These are phyloP conservation scores for Parthenolecanium corni DNA, from an alignment of 2,888 invertebrate genomes.

Conservation along the genomic window DNA sequence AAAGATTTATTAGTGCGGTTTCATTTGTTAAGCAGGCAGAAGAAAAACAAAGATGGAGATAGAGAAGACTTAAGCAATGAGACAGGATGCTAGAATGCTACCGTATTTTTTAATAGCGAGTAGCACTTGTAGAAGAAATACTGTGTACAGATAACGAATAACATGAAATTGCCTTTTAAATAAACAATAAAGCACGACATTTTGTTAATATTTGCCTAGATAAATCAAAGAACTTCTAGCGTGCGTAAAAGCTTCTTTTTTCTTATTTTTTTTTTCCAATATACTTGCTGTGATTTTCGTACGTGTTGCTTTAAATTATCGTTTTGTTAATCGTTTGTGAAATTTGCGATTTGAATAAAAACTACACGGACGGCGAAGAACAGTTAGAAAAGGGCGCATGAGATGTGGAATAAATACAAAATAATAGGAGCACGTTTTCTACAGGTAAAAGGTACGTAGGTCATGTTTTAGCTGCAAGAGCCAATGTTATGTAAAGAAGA, in stretches of 20 bases:
- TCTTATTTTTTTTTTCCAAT: too few species aligned
- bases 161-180: constrained; percentile 26
- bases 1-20: constrained; percentile 25
- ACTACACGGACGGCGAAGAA: too few species aligned
- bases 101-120: constrained; percentile 24
- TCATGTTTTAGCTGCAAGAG: too few species aligned
- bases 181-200: constrained; percentile 26
- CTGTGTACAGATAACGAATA: constrained; percentile 25
- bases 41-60: background rate
- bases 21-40: constrained; percentile 1
- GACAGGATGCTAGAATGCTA: background rate
- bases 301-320: constrained; percentile 23
- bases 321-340: constrained; percentile 17
- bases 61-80: background rate
- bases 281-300: too few species aligned
- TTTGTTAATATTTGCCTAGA: constrained; percentile 26
- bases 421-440: too few species aligned
- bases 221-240: constrained; percentile 21
- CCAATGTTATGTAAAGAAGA: too few species aligned
- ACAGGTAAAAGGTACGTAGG: too few species aligned
- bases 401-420: too few species aligned
- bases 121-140: constrained; percentile 25
- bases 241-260: background rate
- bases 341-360: too few species aligned
- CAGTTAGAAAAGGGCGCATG: too few species aligned